Percentiles rank a stretch among this genome's conserved stretches.
These are phyloP conservation scores for Catocala fraxini DNA, from an alignment of 2,888 invertebrate genomes.

Conservation along the genomic window DNA sequence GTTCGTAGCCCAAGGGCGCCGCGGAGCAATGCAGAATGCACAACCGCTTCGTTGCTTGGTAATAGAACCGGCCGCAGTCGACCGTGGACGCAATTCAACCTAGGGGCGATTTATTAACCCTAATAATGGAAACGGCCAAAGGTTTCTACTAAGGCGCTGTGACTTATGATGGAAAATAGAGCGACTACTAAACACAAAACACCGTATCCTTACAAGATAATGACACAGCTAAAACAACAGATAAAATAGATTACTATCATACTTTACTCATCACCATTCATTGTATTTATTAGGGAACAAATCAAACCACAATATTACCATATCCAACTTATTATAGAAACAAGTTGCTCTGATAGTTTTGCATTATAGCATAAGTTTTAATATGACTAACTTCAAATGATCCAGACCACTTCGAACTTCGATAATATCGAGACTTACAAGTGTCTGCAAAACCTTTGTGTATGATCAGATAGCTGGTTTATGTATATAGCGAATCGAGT, in stretches of 20 bases:
- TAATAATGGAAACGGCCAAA: conserved; percentile 6
- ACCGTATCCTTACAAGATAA: not conserved
- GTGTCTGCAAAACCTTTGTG: not conserved
- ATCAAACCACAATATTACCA: not conserved
- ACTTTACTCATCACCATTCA: too few relatives aligned
- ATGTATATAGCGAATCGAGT: conserved; percentile 13
- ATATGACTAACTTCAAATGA: too few relatives aligned
- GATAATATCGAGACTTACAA: not conserved
- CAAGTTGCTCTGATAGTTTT: too few relatives aligned
- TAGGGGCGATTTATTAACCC: conserved; percentile 37
- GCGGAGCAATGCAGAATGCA: conserved; percentile 38
- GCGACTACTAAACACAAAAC: not conserved
- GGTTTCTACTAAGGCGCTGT: conserved; percentile 1
- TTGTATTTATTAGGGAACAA: not conserved
- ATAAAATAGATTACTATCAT: too few relatives aligned
- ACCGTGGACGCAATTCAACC: conserved; percentile 39
- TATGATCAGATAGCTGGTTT: conserved; percentile 24
- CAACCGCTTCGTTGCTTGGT: conserved; percentile 34
- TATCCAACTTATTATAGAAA: not conserved
- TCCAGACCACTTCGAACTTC: not conserved
- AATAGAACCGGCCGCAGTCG: conserved; percentile 36
- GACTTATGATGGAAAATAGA: not conserved
- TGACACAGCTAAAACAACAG: too few relatives aligned
- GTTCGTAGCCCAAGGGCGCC: conserved; percentile 41
- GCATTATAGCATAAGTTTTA: too few relatives aligned